These are phyloP conservation scores for Drosophila elegans DNA, from an alignment of 1,140 invertebrate genomes.

Conservation along the genomic window DNA sequence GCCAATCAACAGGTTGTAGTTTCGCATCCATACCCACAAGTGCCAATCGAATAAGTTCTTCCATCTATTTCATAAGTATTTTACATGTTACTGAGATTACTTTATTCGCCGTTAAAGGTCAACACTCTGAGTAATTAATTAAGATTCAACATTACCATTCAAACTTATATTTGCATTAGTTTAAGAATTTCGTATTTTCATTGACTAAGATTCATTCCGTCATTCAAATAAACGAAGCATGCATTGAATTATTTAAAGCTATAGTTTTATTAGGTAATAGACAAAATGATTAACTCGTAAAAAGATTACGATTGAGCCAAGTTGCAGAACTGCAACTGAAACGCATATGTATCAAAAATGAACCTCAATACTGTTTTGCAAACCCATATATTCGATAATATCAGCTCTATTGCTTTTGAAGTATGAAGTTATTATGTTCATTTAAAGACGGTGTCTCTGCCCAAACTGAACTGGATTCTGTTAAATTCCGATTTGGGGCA, in stretches of 20 bases:
- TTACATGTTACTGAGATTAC: conserved; percentile 18
- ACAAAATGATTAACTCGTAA: too few species aligned
- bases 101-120: neutral
- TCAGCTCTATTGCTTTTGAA: too few species aligned
- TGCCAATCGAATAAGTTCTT: conserved; percentile 77
- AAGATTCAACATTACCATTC: neutral
- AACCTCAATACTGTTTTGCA: too few species aligned
- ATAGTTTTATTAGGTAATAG: neutral
- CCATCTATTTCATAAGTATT: conserved; percentile 47
- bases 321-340: too few species aligned
- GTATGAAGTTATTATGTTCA: too few species aligned
- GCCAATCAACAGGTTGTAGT: conserved; percentile 61
- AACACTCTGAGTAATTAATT: neutral
- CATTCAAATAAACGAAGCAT: conserved; percentile 49
- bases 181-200: conserved; percentile 8
- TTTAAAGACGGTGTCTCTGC: too few species aligned
- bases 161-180: neutral
- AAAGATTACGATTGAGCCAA: too few species aligned
- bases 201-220: conserved; percentile 25
- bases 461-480: too few species aligned
- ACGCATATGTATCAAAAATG: too few species aligned
- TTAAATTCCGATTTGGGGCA: too few species aligned
- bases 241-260: conserved; percentile 13
- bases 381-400: too few species aligned
- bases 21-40: conserved; percentile 54